These are phyloP conservation scores for Chlorodrepanis virens DNA, from an alignment of 2,113 vertebrate species.

Conservation along the genomic window DNA sequence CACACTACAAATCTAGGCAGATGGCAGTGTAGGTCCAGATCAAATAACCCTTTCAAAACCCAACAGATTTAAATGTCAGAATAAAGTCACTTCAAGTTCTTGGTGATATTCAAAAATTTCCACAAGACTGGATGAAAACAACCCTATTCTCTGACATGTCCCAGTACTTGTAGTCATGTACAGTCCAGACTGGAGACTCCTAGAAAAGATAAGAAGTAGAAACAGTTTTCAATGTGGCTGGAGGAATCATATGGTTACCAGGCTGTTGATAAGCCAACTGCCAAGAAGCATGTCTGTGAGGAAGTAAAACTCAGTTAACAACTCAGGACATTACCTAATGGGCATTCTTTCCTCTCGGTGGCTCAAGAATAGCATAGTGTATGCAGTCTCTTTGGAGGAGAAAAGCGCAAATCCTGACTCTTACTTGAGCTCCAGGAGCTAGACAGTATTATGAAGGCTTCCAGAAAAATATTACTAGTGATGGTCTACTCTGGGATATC, in stretches of 20 bases:
- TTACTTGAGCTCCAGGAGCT: neutral
- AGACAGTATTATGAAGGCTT: neutral
- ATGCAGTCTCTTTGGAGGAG: neutral
- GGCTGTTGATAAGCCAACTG: neutral
- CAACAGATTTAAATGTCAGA: neutral
- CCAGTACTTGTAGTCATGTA: accelerated
- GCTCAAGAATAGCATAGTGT: neutral
- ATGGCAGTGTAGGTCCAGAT: neutral
- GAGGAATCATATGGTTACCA: neutral
- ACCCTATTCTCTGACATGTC: neutral
- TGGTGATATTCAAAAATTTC: neutral
- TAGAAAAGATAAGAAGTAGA: neutral
- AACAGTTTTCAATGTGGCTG: neutral
- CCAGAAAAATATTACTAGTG: neutral
- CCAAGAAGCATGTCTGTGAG: neutral
- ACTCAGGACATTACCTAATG: neutral
- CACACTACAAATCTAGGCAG: neutral
- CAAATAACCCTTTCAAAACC: neutral
- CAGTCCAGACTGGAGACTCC: neutral
- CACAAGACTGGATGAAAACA: neutral
- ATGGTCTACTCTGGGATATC: neutral
- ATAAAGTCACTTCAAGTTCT: neutral
- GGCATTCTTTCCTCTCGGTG: accelerated
- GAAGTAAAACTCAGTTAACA: neutral
- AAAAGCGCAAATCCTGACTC: neutral